Base-by-base conservation (phyloP, 2,797 vertebrate genomes). In the Adelosebastes latens region DNA sequence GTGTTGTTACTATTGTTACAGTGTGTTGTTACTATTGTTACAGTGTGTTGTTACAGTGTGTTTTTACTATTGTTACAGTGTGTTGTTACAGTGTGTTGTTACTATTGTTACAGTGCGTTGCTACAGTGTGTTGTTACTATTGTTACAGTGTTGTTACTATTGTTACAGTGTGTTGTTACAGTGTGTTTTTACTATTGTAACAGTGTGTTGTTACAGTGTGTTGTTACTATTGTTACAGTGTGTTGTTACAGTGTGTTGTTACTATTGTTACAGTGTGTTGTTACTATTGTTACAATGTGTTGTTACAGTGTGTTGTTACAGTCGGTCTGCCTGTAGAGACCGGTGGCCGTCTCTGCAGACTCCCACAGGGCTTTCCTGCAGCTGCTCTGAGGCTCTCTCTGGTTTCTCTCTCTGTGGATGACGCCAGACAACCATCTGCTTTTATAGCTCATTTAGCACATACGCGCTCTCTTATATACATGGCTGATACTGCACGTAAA, bases 391-490 rank as follows among this genome's bases (percentile, higher is more conserved):
- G 56, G 1, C 67, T 83, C 83, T 65, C 77, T 85, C 75, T 71
- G 72, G 39, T 77, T 80, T 81, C 80, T 75, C 58, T 78, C 66
- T 83, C 72, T 55, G 72, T 18, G 60, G 61, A 79, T 31, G 79
- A 79, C 39, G 36, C 77, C 85, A 90, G 84, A 89, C 83, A 79
- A 68, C 85, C 88, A 88, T 88, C 87, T 90, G 89, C 83, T 72
- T 83, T 74, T 53, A 78, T 66, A 87, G 75, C 85, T 86, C 88
- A 87, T 86, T 86, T 79, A 88, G 74, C 82, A 68, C 87, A 72
- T 60, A 27, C 75, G 32, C 53, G 7, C 60, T 27, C 29, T 36
- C 63, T 42, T 79, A 61, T 53, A 78, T 73, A 77, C 71, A 31
- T 11, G 80, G 25, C 72, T 68, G 78, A 62, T 67, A 20, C 72